Base-by-base conservation (phyloP, 2,113 vertebrate genomes). In the Ictalurus punctatus region DNA sequence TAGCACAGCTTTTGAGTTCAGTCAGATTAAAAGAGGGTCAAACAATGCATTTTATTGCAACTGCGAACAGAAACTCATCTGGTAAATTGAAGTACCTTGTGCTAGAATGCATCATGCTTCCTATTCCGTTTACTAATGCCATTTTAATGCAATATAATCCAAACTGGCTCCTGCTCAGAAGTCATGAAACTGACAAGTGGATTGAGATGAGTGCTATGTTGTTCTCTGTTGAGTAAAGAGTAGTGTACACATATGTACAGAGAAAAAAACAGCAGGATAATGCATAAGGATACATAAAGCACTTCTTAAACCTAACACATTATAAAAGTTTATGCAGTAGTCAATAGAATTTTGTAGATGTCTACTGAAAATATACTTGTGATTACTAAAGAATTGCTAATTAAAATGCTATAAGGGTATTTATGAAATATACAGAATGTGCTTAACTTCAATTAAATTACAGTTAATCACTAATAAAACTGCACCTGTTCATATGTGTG, bases 1-100 rank as follows among this genome's bases (percentile, higher is more conserved):
- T 94, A 91, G 91, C 91, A 92, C 93, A 92, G 88, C 91, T 91
- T 94, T 95, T 94, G 92, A 95, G 94, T 94, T 95, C 92, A 81
- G 86, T 93, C 90, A 95, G 95, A 95, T 95, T 94, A 95, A 94
- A 94, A 94, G 94, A 94, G 94, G 94, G 93, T 94, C 93, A 92
- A 91, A 88, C 92, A 91, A 92, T 87, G 92, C 93, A 93, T 23
- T 25, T 95, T 95, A 48, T 95, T 95, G 95, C 94, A 91, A 85
- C 90, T 92, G 94, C 94, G 95, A 96, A 94, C 95, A 94, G 94
- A 95, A 96, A 94, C 94, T 94, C 92, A 94, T 96, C 96, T 96
- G 93, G 93, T 95, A 94, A 94, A 95, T 95, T 93, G 94, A 95
- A 95, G 93, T 95, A 94, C 95, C 93, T 95, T 95, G 95, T 94